Evolutionary conservation across 92 coral and sea anemone species (phyloP), one percentile per base, ranked within the genome.

Genomic region (Epizoanthus fatuus): DNA sequence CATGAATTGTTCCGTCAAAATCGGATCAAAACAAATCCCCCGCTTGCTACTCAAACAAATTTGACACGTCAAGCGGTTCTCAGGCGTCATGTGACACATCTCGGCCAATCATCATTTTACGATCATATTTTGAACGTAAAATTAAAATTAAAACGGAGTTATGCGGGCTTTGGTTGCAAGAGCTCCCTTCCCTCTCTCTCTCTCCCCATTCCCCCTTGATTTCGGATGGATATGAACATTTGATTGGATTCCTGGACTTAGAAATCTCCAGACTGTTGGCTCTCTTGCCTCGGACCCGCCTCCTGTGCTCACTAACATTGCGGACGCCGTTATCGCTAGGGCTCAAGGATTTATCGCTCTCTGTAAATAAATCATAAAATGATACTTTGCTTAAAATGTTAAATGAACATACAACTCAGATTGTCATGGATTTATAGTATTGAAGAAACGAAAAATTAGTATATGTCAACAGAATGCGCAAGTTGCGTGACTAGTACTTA

Each of bases 401-500:
- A 89, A 95, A 95, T 92, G 98, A 95, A 95, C 98, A 95, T 89
- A 93, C 90, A 84, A 86, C 98, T 95, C 92, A 6, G 86, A 74
- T 42, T 19, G 22, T 19, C 65, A 77, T 44, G 20, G 35, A 59
- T 60, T 60, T 56, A 7, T 2, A 40, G 70, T 59, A 62, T 13
- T 77, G 25, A 77, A 44, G 72, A 47, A 44, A 77, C 45, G 37
- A 77, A 19, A 77, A 17, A 40, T 59, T 60, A 59, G 82, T 20
- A 3, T 75, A 59, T 4, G 70, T 19, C 70, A 77, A 77, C 40
- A 60, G 56, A 77, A 42, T 32, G 37, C 65, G 25, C 22, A 68
- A 16, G 12, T 25, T 5, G 40, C 57, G 38, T 77, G 51, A 77
- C 82, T 22, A 59, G n/a, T 19, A 16, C 65, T 59, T 60, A 77